Evolutionary conservation across 2,113 vertebrate species (phyloP), one percentile per base, ranked within the genome.

Genomic region (Oncorhynchus gorbuscha): DNA sequence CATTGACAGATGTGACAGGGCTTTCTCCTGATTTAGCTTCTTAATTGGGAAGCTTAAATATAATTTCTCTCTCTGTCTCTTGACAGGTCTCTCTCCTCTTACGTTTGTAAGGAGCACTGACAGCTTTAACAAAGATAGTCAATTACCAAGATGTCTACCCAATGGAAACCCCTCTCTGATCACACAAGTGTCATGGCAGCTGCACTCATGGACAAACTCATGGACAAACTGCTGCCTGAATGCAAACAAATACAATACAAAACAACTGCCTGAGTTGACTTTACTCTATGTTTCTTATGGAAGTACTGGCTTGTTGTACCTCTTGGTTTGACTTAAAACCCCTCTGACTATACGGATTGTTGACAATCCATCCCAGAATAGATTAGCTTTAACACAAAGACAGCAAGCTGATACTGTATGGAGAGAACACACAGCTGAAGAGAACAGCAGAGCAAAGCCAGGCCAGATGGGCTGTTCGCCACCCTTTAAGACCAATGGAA

Each of bases 31-130:
- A n/a, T 83, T 76, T 48, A 13, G 75, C 84, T 79, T 61, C 79
- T 72, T 45, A 80, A 84, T 83, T 84, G 74, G 2, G 20, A 32
- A 20, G 64, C 77, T 83, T 80, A 79, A 69, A n/a, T 39, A 20
- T 22, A 39, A 61, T 72, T 79, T 76, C 26, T 77, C 73, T 69
- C 77, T 6, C 75, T 22, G 55, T 58, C 75, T 58, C 24, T 68
- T 45, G 9, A 45, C 39, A 45, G 39, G 39, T 11, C 39, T 45
- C 39, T 45, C 39, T 62, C 28, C n/a, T 51, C 72, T 51, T 55
- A 3, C 20, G 59, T 71, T 71, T 55, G 78, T 64, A 73, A 74
- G 71, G 72, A 76, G 32, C 9, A 69, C 70, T 58, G 81, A 66
- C 39, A 11, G 39, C 2, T 45, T 45, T 45, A 45, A 11, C 39